Evolutionary conservation across 2,797 vertebrate genomes (phyloP), one percentile per base, ranked within the genome.

Genomic region (Alca torda): DNA sequence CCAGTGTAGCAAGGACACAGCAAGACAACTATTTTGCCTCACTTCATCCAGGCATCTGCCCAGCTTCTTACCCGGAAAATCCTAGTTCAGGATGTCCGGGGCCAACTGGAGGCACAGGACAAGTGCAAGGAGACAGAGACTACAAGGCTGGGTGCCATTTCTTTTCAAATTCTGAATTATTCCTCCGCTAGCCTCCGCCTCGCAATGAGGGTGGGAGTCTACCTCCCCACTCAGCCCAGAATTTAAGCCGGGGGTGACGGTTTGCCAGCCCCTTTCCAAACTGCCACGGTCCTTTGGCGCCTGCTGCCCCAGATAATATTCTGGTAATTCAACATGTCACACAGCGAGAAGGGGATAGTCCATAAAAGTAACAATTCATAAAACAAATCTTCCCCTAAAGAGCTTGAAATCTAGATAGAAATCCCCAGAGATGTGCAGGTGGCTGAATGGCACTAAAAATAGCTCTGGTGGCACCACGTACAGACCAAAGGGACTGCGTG

Each of bases 341-440:
- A 26, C 35, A 69, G 10, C 45, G 37, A 59, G 83, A 85, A 28
- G 24, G 28, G 13, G 5, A 6, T 16, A 81, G 35, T 59, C 63
- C 28, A 11, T 50, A 41, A 33, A 65, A 59, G 10, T 23, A 56
- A 28, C 7, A 59, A 11, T 33, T 35, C 3, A 1, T 57, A 43
- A 79, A 30, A 10, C 6, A 53, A 35, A 35, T 30, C 33, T 51
- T 67, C 24, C 11, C 80, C 46, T 69, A 11, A 41, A 61, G 65
- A 69, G 26, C 30, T 67, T 60, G 30, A 23, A 10, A 3, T 11
- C 24, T 12, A 51, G 17, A 60, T 9, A 28, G 54, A 69, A 95
- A 85, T 23, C 76, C 75, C 37, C 76, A 61, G 65, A 77, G 37
- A 81, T 13, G 5, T 10, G 46, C 96, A 97, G 96, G 96, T 96